Evolutionary conservation across 2,888 invertebrate species (phyloP).

Genomic region (Caenorhabditis virilis): DNA sequence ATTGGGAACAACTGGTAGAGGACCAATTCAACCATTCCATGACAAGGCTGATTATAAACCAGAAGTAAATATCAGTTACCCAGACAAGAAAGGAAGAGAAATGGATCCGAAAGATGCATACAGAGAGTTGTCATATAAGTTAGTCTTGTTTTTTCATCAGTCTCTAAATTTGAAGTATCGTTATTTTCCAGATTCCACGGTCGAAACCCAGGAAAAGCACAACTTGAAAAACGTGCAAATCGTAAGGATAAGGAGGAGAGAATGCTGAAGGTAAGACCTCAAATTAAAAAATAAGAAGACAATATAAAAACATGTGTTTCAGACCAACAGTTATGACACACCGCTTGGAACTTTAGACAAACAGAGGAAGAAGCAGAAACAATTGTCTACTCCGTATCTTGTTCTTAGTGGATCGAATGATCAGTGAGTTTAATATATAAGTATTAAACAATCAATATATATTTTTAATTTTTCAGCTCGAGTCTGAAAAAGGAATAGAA

Average conservation of each 20-base stretch:
- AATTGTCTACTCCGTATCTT: constrained; percentile 64
- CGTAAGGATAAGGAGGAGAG: constrained; percentile 76
- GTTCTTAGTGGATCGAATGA: constrained; percentile 59
- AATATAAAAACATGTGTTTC: constrained; percentile 2
- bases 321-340: constrained; percentile 73
- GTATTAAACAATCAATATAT: background rate
- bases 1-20: constrained; percentile 62
- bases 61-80: constrained; percentile 76
- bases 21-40: constrained; percentile 61
- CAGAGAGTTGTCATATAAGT: constrained; percentile 71
- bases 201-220: constrained; percentile 97
- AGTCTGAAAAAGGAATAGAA: constrained; percentile 18
- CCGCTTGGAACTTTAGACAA: constrained; percentile 91
- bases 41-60: constrained; percentile 67
- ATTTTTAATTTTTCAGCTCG: constrained; percentile 27
- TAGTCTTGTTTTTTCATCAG: constrained; percentile 10
- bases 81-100: constrained; percentile 91
- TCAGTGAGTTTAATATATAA: constrained; percentile 11
- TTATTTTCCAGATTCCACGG: constrained; percentile 91
- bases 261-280: constrained; percentile 41
- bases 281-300: background rate
- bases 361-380: constrained; percentile 86
- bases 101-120: constrained; percentile 95
- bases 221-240: constrained; percentile 91
- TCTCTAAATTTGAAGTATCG: background rate